These are phyloP conservation scores for Acrocyrtus sp. DNA, from an alignment of 2,888 invertebrate genomes.

Conservation along the genomic window DNA sequence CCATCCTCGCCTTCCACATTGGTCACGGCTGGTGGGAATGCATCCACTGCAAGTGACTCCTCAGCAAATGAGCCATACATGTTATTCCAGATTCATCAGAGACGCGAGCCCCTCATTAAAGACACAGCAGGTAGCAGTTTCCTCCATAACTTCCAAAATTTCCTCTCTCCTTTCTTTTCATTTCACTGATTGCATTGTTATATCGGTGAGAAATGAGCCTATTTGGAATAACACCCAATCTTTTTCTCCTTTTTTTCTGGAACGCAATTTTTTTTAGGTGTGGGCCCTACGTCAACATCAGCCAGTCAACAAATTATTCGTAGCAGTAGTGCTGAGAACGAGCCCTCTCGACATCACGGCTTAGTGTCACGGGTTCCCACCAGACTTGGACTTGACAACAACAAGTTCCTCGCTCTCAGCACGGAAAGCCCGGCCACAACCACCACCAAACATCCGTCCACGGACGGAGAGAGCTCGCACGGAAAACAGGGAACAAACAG, in stretches of 20 bases:
- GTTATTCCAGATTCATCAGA: conserved; percentile 53
- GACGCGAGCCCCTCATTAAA: conserved; percentile 42
- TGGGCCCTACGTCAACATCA: conserved; percentile 32
- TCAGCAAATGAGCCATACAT: conserved; percentile 56
- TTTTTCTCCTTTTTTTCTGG: too few relatives aligned
- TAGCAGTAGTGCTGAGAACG: conserved; percentile 12
- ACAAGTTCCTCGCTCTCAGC: conserved; percentile 39
- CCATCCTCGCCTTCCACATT: conserved; percentile 46
- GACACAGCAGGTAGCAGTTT: conserved; percentile 45
- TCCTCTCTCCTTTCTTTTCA: background rate
- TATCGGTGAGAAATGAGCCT: too few relatives aligned
- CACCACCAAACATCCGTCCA: conserved; percentile 38
- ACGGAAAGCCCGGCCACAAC: conserved; percentile 43
- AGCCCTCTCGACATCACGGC: conserved; percentile 30
- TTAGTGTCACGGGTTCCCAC: conserved; percentile 48
- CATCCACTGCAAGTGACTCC: conserved; percentile 10
- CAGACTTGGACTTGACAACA: conserved; percentile 25
- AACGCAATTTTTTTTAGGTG: too few relatives aligned
- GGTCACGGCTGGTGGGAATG: conserved; percentile 10
- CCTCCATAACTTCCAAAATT: background rate
- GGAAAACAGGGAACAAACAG: too few relatives aligned
- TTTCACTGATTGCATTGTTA: too few relatives aligned
- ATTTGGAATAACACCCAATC: too few relatives aligned
- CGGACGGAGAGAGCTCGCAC: too few relatives aligned
- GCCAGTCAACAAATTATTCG: conserved; percentile 36